Evolutionary conservation across 2,888 invertebrate genomes (phyloP).

Genomic region (Hyppa rectilinea): DNA sequence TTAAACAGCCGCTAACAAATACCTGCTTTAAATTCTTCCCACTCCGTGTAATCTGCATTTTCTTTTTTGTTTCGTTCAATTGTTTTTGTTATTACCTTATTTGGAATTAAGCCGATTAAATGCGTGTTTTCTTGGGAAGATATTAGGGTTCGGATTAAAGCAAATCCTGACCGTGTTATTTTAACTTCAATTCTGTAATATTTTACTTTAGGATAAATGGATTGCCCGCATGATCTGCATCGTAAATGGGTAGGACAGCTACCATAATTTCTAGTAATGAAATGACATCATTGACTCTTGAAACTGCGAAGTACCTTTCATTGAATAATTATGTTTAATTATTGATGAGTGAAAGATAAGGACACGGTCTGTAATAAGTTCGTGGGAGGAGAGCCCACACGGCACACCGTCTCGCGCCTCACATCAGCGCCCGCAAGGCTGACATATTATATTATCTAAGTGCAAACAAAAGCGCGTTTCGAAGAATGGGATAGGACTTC

Average conservation of each 20-base stretch:
- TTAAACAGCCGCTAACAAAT: conserved; percentile 79
- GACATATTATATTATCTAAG: conserved; percentile 65
- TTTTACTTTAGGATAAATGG: neutral
- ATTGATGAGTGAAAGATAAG: conserved; percentile 62
- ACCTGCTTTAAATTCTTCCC: conserved; percentile 80
- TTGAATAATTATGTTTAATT: conserved; percentile 32
- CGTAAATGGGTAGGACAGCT: neutral
- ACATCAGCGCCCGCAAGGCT: conserved; percentile 74
- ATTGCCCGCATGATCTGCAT: neutral
- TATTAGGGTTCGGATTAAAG: neutral
- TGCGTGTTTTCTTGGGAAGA: conserved; percentile 7
- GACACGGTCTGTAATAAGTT: conserved; percentile 63
- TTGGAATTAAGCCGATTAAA: conserved; percentile 9
- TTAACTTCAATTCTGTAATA: neutral
- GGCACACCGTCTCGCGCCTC: conserved; percentile 58
- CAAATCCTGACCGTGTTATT: neutral
- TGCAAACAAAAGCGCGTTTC: conserved; percentile 58
- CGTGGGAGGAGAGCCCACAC: conserved; percentile 73
- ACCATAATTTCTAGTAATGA: conserved; percentile 15
- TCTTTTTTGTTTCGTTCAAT: conserved; percentile 61
- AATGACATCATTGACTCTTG: neutral
- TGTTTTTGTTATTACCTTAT: conserved; percentile 40
- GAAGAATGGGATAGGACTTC: conserved; percentile 45
- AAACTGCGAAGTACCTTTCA: conserved; percentile 18
- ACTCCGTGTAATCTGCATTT: conserved; percentile 67